Percentiles rank a stretch among this genome's conserved stretches.
These are phyloP conservation scores for Pagetopsis macropterus DNA, from an alignment of 2,797 vertebrate genomes.

Conservation along the genomic window DNA sequence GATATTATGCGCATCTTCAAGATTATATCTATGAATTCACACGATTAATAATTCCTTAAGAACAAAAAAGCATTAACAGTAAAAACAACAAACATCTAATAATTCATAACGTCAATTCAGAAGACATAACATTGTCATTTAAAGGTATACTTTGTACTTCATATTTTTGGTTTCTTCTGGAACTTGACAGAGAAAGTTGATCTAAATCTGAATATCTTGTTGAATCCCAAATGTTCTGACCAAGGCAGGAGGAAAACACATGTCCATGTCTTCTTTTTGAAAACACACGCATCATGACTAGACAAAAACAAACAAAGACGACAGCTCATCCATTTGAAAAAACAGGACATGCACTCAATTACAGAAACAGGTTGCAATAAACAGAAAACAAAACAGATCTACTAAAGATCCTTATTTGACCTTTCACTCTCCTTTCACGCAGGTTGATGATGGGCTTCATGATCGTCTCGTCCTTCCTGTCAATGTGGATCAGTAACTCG, in stretches of 20 bases:
- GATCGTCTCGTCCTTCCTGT: slow-evolving; percentile 91
- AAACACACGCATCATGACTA: background rate
- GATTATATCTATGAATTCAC: too few relatives aligned
- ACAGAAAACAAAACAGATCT: background rate
- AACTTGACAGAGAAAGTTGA: too few relatives aligned
- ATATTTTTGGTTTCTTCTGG: too few relatives aligned
- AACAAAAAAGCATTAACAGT: background rate
- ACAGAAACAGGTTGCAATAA: background rate
- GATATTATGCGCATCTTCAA: background rate
- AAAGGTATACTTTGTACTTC: too few relatives aligned
- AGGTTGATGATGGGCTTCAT: slow-evolving; percentile 96
- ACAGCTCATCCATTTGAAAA: background rate
- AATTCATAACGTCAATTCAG: background rate
- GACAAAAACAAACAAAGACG: background rate
- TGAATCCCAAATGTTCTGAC: too few relatives aligned
- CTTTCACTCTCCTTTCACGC: background rate
- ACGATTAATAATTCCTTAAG: background rate
- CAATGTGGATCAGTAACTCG: slow-evolving; percentile 99
- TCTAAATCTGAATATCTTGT: too few relatives aligned
- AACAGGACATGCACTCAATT: background rate
- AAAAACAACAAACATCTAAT: background rate
- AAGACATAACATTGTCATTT: too few relatives aligned
- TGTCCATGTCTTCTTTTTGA: background rate
- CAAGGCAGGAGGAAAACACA: too few relatives aligned
- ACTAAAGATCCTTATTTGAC: background rate